Evolutionary conservation across 2,888 invertebrate species (phyloP), one percentile per base, ranked within the genome.

Genomic region (Tachystola acroxantha): DNA sequence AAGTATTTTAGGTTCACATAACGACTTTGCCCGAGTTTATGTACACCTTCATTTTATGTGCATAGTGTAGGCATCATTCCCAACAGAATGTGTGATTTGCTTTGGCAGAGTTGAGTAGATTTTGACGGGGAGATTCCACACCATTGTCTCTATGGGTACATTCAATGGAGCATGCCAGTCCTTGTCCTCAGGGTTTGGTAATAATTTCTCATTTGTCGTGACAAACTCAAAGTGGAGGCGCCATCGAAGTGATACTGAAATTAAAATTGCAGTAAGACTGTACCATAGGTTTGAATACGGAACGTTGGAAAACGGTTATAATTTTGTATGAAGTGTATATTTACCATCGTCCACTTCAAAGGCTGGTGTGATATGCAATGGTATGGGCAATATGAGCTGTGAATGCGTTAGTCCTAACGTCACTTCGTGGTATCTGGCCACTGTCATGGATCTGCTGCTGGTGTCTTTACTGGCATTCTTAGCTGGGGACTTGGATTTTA

Each of bases 191-290:
- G 69, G 62, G 3, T 90, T 89, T 14, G 90, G 88, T 42, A 89
- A 82, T 34, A 92, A 82, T 36, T 89, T 88, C 58, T 92, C 92
- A 68, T 90, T 88, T 42, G 94, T 94, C 0, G 96, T 96, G 0
- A 97, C 98, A 86, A 99, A 99, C 78, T 99, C 98, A 75, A 99
- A 99, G 76, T 99, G 98, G 16, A 99, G 88, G 32, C 96, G 90
- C 99, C 99, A 99, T 64, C 92, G 92, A 36, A 98, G 86, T 36
- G 93, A 93, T 6, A 99, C 96, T 92, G 87, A 48, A 88, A 89
- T 48, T 45, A 36, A 42, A 20, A 1, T 14, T n/a, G n/a, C n/a
- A n/a, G n/a, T n/a, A n/a, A n/a, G n/a, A n/a, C n/a, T n/a, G n/a
- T n/a, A n/a, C n/a, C n/a, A n/a, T n/a, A n/a, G n/a, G n/a, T n/a